Base-by-base conservation (phyloP, 2,888 invertebrate genomes). In the Spisula solida region DNA sequence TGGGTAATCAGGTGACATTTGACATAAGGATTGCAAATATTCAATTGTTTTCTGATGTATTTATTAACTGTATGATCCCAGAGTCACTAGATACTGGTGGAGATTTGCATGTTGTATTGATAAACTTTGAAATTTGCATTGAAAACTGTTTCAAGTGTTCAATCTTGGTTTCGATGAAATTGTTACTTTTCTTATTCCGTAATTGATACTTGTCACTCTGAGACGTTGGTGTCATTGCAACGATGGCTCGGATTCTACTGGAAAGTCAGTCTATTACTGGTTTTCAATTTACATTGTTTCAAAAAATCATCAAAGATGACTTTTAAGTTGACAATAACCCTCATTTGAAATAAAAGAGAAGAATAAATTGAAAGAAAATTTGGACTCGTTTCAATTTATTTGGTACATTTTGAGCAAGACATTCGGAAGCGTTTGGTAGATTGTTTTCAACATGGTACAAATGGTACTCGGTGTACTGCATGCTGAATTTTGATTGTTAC, bases 61-160 rank as follows among this genome's bases (percentile, higher is more conserved):
- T 82, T 85, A 88, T 88, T 88, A 90, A 86, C 85, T 51, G 70
- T 79, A 86, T 83, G 83, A 86, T 75, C 70, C 8, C 82, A 78
- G 0, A 25, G 78, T 55, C 56, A 25, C 20, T n/a, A 56, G 85
- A 79, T 78, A 55, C 56, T 51, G 25, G 34, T 10, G 18, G 81
- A 85, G 81, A 87, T 91, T 91, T 91, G 89, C 89, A 91, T 91
- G 91, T 89, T 87, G 87, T 87, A 87, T 86, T 89, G 89, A 91
- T 91, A 91, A 89, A 87, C 87, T 88, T 87, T 85, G 87, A 89
- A 88, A 91, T 91, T 91, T 91, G 89, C 91, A 91, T 91, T 87
- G 88, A 88, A 91, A 91, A 91, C 85, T 88, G 87, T 91, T 91
- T 89, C 86, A 87, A 91, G 85, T 85, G 80, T 91, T 87, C 78